Base-by-base conservation (phyloP, 2,888 invertebrate species). In the Chaetogeoica ovagalla region DNA sequence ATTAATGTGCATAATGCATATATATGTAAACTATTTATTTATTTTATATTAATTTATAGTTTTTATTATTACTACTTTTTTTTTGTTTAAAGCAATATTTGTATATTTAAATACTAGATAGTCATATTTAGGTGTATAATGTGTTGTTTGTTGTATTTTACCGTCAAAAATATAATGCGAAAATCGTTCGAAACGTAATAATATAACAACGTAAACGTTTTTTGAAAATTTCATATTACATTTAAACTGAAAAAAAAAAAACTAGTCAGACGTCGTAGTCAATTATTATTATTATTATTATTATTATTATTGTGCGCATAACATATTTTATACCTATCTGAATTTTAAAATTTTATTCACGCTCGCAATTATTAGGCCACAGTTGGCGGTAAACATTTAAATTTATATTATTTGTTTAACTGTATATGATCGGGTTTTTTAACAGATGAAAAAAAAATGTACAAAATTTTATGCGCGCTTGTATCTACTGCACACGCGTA, bases 391-490 rank as follows among this genome's bases (percentile, higher is more conserved):
- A 70, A 77, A 77, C 55, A 77, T 70, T 77, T 77, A 60, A 62
- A 77, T 77, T 60, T 62, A 62, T 77, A 52, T 21, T 77, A 69
- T 77, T 77, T 77, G 62, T 23, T 70, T 77, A 70, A 77, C 77
- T 69, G 69, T 77, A 9, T 60, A 39, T n/a, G 37, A 59, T 76
- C 30, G 68, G 66, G 75, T 76, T 76, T 76, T 68, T 76, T 66
- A 76, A 68, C 66, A 59, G 59, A 68, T 48, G 65, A 66, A 55
- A 37, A 74, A 21, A 21, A 57, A 39, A 2, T 55, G 15, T 57
- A 65, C 39, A 23, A 74, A 74, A 65, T 39, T 69, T 4, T 21
- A 39, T 39, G 37, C 30, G 37, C 37, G n/a, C n/a, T n/a, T n/a
- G n/a, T n/a, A n/a, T n/a, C 39, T 39, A 39, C 6, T 43, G 7